Evolutionary conservation across 2,888 invertebrate species (phyloP), one percentile per base, ranked within the genome.

Genomic region (Tipula unca): DNA sequence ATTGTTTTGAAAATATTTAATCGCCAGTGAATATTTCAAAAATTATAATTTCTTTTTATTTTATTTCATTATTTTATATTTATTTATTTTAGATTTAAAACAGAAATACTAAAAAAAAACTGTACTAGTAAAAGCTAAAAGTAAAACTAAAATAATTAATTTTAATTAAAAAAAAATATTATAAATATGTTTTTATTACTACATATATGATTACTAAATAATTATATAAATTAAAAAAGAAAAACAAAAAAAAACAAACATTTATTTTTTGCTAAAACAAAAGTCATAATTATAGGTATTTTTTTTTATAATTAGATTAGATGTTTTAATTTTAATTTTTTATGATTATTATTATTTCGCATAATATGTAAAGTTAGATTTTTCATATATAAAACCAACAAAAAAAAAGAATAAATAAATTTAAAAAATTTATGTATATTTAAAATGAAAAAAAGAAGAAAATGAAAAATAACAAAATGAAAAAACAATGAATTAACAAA

Each of bases 221-320:
- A 48, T 48, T 48, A 48, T 48, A 25, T 69, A 69, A 69, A 69
- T 69, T 69, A 69, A 69, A 69, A 69, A 25, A 69, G 25, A 69
- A 48, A n/a, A 6, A 17, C 4, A 48, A 48, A 48, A 48, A 48
- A 48, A 48, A n/a, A 48, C n/a, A 48, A 48, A 69, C 69, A 69
- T 69, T 69, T 69, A 69, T 69, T 69, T 69, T 69, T 69, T 69
- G 69, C 69, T 69, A 69, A 69, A 69, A 69, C 69, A 69, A 69
- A 69, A 69, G 69, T 69, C 69, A 69, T 69, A 69, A 69, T 69
- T 69, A 69, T 69, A 69, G 69, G 69, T 69, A 69, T 69, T 69
- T 69, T 48, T n/a, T 48, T 69, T 69, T 69, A 69, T 69, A 69
- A 69, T 69, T 69, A 69, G 69, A 25, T 69, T 69, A 69, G 48